phyloP scores from a whole-genome alignment of 2,113 vertebrate species.

The Salvator merianae region DNA sequence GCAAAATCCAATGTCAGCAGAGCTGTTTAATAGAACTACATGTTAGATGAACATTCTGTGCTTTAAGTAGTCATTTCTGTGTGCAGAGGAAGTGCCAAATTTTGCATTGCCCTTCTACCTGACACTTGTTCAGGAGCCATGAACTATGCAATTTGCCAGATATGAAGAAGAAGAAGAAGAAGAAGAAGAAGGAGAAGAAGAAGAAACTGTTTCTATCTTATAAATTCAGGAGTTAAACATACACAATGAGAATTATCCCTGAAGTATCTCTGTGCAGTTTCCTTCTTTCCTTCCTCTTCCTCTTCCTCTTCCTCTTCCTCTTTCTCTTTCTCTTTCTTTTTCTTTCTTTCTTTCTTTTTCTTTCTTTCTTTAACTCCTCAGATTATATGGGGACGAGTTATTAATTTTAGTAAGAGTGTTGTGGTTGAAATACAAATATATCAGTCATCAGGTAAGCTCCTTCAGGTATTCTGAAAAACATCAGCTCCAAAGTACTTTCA shows the following conservation, averaged over 20 bases:
- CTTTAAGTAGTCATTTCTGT: not conserved
- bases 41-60: not conserved
- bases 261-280: not conserved
- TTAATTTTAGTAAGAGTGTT: not conserved
- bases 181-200: too few relatives aligned
- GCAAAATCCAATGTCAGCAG: not conserved
- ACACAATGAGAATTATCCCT: too few relatives aligned
- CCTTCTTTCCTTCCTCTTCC: too few relatives aligned
- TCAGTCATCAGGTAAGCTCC: not conserved
- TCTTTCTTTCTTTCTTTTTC: too few relatives aligned
- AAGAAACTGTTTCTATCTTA: not conserved
- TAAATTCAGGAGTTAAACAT: not conserved
- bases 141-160: not conserved
- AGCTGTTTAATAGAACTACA: not conserved
- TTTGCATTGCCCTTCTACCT: not conserved
- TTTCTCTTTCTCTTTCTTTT: too few relatives aligned
- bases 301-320: too few relatives aligned
- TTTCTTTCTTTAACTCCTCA: not conserved
- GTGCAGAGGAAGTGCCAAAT: not conserved
- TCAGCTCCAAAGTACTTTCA: not conserved
- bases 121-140: not conserved
- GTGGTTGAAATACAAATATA: not conserved
- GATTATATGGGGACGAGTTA: not conserved
- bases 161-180: too few relatives aligned
- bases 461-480: not conserved